Evolutionary conservation across 2,888 invertebrate species (phyloP), one percentile per base, ranked within the genome.

Genomic region (Myathropa florea): DNA sequence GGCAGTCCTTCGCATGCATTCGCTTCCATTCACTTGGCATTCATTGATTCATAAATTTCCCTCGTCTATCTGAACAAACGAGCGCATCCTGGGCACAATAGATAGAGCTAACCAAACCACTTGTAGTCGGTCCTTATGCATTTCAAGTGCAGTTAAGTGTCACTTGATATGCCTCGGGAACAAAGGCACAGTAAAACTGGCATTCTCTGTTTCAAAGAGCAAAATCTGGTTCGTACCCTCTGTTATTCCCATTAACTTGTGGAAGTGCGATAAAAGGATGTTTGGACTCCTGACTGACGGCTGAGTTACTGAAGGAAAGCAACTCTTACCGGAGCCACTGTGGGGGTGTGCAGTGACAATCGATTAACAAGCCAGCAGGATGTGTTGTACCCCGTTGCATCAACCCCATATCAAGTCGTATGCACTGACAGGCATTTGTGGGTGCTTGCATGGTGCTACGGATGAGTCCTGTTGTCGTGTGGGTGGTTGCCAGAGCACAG

Each of bases 61-160:
- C 60, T 28, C 28, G 28, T 65, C 55, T 28, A 23, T 55, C 23
- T 14, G 10, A 28, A 33, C 30, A 68, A 61, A 36, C 24, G 53
- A 60, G 30, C 24, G 39, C 57, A 64, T 39, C 65, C 72, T 28
- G 33, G 6, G 67, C 53, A 72, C 65, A 60, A 60, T 64, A 46
- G 46, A 23, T 53, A 61, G 46, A 26, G 21, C 30, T 7, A 14
- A 39, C 12, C 33, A 36, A 80, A 36, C 60, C 72, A 67, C 72
- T 80, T 80, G 53, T 53, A 57, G 33, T 65, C 65, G 23, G 46
- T 60, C 65, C 72, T 80, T 61, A 73, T 63, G 68, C 36, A 81
- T 57, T 81, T 68, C 73, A 81, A 81, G 80, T 75, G 73, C 68
- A 81, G 73, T 68, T 81, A 81, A 81, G 80, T 73, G 73, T 68